Evolutionary conservation across 2,113 vertebrate species (phyloP).

Genomic region (Chaetops frenatus): DNA sequence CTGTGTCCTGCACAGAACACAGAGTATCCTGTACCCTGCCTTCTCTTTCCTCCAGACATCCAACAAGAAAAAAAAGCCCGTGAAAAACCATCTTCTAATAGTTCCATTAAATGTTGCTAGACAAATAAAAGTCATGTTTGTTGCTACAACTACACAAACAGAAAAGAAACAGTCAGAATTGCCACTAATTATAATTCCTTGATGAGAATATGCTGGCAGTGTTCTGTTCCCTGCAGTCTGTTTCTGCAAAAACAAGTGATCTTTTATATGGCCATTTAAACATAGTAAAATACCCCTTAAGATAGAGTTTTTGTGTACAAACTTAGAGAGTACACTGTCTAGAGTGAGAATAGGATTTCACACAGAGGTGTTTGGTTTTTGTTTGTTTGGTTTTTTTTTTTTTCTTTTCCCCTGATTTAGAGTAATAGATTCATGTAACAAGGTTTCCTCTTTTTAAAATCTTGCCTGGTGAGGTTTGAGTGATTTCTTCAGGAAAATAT

Average conservation of each 20-base stretch:
- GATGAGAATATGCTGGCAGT: not conserved
- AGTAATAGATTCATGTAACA: not conserved
- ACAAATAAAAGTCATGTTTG: not conserved
- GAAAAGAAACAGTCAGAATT: not conserved
- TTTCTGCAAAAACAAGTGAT: not conserved
- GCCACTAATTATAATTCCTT: not conserved
- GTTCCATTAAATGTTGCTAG: not conserved
- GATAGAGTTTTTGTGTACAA: not conserved
- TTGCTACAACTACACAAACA: not conserved
- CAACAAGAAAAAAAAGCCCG: not conserved
- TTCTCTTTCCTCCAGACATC: not conserved
- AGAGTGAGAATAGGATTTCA: not conserved
- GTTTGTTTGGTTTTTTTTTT: not conserved
- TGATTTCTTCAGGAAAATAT: not conserved
- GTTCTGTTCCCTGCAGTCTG: not conserved
- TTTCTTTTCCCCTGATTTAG: too few relatives aligned
- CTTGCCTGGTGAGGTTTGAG: not conserved
- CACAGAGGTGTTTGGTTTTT: accelerated
- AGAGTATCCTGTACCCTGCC: not conserved
- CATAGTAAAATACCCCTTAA: not conserved
- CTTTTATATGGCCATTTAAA: not conserved
- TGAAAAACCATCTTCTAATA: not conserved
- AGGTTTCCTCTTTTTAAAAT: not conserved
- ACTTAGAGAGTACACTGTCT: not conserved
- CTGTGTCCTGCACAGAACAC: not conserved